Conservation (phyloP, 1,140 invertebrate genomes). For the Drosophila eugracilis region DNA sequence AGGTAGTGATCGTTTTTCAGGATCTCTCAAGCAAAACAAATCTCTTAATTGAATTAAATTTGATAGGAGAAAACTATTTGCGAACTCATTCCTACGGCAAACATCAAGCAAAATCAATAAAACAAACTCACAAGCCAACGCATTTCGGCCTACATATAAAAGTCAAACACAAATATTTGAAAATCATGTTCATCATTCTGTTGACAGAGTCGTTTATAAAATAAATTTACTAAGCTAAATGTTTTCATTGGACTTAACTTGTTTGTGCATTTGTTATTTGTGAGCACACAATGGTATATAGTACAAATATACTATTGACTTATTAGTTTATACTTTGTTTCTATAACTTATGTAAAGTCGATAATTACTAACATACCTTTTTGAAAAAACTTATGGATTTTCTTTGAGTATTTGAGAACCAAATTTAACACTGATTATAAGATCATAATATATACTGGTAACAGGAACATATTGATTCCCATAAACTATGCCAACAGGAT, state of each 20-base stretch:
- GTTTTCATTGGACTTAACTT: constrained; percentile 28
- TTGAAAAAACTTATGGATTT: no score
- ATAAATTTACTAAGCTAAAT: constrained; percentile 78
- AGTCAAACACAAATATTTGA: constrained; percentile 63
- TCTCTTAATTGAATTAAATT: neutral
- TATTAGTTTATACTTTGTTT: no score
- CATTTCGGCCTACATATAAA: constrained; percentile 3
- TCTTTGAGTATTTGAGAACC: no score
- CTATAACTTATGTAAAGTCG: no score
- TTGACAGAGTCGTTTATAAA: constrained; percentile 67
- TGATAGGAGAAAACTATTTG: neutral
- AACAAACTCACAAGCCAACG: constrained; percentile 10
- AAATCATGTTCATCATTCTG: constrained; percentile 76
- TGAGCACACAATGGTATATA: no score
- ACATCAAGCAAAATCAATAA: constrained; percentile 47
- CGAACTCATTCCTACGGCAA: neutral
- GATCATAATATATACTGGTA: no score
- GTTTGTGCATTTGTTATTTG: no score
- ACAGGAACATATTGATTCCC: no score
- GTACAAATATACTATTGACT: no score
- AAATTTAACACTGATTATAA: no score
- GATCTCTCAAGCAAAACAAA: neutral
- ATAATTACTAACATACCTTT: no score
- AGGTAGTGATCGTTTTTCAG: no score
- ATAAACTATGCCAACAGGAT: neutral